Evolutionary conservation across 2,888 invertebrate genomes (phyloP), one percentile per base, ranked within the genome.

Genomic region (Villa cingulata): DNA sequence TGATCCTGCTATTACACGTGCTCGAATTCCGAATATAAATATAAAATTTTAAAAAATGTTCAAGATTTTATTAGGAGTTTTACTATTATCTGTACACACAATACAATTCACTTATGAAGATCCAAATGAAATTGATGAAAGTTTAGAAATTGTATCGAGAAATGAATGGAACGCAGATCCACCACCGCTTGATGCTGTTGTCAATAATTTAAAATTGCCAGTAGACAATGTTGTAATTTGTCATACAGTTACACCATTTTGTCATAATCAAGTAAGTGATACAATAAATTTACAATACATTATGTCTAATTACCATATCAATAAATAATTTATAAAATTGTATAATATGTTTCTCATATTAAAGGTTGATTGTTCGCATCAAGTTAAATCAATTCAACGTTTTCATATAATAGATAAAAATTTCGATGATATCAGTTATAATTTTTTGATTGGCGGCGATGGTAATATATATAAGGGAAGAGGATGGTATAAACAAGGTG

Each of bases 331-430:
- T 32, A 1, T 32, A 32, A 7, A 32, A 7, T 16, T 19, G 2
- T 27, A n/a, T 14, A 7, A 17, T 17, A 27, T 34, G n/a, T n/a
- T 36, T 34, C 17, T 36, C 4, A 23, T 27, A 20, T 32, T 32
- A 16, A 67, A 78, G 74, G 74, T 73, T 9, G 64, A 70, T 39
- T 81, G 81, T 55, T 69, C 74, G 68, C 73, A n/a, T 71, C 72
- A 7, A 50, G 51, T 66, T 57, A 56, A 57, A 45, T 59, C 54
- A 49, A 66, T 65, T 51, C 66, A 66, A 53, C 44, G 36, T 41
- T 63, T 58, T 50, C 65, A 66, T 51, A 64, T 64, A 60, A 55
- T 60, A 41, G 50, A 55, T n/a, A 49, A 58, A 48, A 59, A 59
- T 40, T 66, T 62, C 62, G 51, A 53, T 16, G 66, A 67, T 51